Conservation (phyloP, 2,113 vertebrate genomes). For the Aramus guarauna region DNA sequence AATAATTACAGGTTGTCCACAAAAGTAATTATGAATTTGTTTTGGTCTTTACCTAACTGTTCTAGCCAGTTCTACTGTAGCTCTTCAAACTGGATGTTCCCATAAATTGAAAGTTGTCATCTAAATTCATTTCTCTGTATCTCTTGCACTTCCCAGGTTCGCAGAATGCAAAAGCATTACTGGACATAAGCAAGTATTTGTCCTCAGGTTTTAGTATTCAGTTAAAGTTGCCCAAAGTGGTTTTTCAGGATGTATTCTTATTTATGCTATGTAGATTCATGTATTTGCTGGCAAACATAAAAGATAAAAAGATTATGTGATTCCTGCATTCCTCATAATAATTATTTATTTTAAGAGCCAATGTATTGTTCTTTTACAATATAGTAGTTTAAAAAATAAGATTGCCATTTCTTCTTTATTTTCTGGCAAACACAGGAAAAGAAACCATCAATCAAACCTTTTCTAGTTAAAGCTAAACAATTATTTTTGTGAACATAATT, state of each 20-base stretch:
- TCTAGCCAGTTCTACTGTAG: not conserved
- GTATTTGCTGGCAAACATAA: not conserved
- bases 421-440: not conserved
- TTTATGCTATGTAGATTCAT: not conserved
- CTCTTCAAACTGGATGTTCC: not conserved
- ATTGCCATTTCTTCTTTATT: not conserved
- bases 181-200: accelerated
- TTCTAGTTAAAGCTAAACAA: not conserved
- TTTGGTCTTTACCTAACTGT: constrained; percentile 7
- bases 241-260: not conserved
- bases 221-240: not conserved
- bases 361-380: not conserved
- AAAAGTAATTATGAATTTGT: constrained; percentile 30
- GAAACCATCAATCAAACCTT: not conserved
- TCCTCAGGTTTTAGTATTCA: not conserved
- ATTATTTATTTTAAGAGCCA: not conserved
- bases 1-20: constrained; percentile 19
- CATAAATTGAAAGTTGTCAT: not conserved
- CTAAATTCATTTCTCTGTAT: not conserved
- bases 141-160: not conserved
- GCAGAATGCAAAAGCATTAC: not conserved
- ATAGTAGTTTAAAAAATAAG: not conserved
- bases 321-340: not conserved
- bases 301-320: not conserved
- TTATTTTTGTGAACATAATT: not conserved